Evolutionary conservation across 1,140 invertebrate genomes (phyloP).

Genomic region (Cydia amplana): DNA sequence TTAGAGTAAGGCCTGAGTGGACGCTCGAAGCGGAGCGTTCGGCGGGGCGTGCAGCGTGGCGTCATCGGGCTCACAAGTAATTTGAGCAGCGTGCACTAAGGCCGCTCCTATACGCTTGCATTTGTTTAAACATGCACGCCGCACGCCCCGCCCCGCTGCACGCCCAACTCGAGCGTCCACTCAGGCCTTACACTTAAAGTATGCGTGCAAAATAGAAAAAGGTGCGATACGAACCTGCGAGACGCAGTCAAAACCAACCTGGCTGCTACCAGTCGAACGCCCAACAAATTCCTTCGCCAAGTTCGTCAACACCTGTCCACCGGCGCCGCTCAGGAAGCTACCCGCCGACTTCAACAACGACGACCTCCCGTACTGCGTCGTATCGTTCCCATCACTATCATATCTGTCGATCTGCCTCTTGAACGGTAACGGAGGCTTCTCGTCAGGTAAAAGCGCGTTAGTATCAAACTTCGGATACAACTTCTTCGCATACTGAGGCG

Average conservation of each 20-base stretch:
- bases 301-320: slow-evolving; percentile 81
- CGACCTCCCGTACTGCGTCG: slow-evolving; percentile 62
- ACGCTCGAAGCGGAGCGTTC: too few relatives aligned
- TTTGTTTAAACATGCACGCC: too few relatives aligned
- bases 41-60: too few relatives aligned
- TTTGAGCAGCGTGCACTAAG: too few relatives aligned
- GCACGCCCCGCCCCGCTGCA: too few relatives aligned
- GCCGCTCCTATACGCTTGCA: too few relatives aligned
- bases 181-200: too few relatives aligned
- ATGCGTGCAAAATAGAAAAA: slow-evolving; percentile 59
- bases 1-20: too few relatives aligned
- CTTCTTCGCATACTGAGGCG: slow-evolving; percentile 77
- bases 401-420: slow-evolving; percentile 56
- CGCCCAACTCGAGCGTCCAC: too few relatives aligned
- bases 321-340: slow-evolving; percentile 75
- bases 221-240: slow-evolving; percentile 76
- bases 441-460: slow-evolving; percentile 57
- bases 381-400: slow-evolving; percentile 60
- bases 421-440: slow-evolving; percentile 54
- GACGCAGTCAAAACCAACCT: slow-evolving; percentile 81
- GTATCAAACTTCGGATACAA: slow-evolving; percentile 67
- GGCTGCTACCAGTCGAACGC: slow-evolving; percentile 83
- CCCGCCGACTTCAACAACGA: slow-evolving; percentile 77
- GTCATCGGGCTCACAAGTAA: too few relatives aligned
- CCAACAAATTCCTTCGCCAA: slow-evolving; percentile 84